Evolutionary conservation across 2,113 vertebrate species (phyloP).

Genomic region (Donacobius atricapilla): DNA sequence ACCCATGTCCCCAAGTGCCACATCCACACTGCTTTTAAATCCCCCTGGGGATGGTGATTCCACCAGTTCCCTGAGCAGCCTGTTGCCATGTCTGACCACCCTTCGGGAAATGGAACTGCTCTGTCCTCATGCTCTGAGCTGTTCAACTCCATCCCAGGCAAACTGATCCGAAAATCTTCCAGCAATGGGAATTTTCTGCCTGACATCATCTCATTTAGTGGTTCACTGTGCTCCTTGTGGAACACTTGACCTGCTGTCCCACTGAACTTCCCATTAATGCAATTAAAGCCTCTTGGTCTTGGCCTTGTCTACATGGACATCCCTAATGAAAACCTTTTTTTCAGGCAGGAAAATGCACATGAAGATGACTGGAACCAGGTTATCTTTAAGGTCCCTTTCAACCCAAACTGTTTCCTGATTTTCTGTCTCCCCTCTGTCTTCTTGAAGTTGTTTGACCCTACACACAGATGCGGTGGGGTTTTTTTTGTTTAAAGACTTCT

Average conservation of each 20-base stretch:
- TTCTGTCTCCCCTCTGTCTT: not conserved
- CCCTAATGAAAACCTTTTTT: not conserved
- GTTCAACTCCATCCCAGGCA: fast-evolving
- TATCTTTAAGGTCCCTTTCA: not conserved
- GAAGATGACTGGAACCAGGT: not conserved
- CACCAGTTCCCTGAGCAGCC: not conserved
- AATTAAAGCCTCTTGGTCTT: not conserved
- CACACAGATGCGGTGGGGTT: fast-evolving
- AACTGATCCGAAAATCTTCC: not conserved
- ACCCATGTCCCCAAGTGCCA: not conserved
- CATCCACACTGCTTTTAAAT: not conserved
- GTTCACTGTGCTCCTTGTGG: not conserved
- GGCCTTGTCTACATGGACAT: not conserved
- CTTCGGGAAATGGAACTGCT: not conserved
- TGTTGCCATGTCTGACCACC: not conserved
- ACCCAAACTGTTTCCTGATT: not conserved
- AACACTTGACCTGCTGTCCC: not conserved
- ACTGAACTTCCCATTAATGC: not conserved
- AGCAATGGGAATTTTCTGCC: not conserved
- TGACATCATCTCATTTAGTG: not conserved
- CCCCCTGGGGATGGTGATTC: not conserved
- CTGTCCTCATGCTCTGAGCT: not conserved
- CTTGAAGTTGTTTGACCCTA: not conserved
- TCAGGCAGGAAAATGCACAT: not conserved
- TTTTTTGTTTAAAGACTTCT: not conserved